Percentiles rank a stretch among this genome's conserved stretches.
These are phyloP conservation scores for Leucopsar rothschildi DNA, from an alignment of 2,113 vertebrate genomes.

Conservation along the genomic window DNA sequence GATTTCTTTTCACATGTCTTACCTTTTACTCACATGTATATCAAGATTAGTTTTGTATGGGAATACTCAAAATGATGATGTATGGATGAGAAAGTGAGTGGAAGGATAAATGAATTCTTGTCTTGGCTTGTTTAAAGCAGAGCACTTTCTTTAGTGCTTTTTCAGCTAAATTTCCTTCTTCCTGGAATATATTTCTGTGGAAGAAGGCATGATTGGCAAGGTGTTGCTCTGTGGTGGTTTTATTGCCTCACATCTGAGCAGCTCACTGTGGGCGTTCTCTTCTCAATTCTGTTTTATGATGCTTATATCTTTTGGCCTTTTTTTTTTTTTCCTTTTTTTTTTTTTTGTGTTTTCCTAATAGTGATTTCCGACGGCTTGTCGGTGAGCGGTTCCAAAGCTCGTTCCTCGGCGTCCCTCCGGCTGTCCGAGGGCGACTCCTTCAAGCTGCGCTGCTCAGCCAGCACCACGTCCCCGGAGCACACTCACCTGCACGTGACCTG, in stretches of 20 bases:
- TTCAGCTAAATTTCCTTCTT: constrained; percentile 8
- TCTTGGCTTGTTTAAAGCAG: not conserved
- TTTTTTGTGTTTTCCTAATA: not conserved
- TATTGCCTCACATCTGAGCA: not conserved
- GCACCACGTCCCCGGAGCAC: constrained; percentile 70
- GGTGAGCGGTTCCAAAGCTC: constrained; percentile 63
- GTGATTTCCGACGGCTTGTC: constrained; percentile 85
- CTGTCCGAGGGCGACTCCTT: constrained; percentile 83
- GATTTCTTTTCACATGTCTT: not conserved
- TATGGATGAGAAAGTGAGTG: not conserved
- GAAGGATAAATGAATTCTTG: not conserved
- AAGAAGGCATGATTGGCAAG: not conserved
- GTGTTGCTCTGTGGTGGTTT: not conserved
- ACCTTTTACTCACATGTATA: not conserved
- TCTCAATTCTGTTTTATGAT: not conserved
- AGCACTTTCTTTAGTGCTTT: not conserved
- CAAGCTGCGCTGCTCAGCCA: constrained; percentile 80
- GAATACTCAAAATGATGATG: not conserved
- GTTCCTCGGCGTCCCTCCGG: not conserved
- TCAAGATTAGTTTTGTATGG: not conserved
- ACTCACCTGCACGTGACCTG: constrained; percentile 88
- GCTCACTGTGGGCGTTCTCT: not conserved
- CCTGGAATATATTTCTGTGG: not conserved
- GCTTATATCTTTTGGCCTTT: not conserved
- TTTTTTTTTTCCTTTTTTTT: not conserved